These are phyloP conservation scores for Drosophila erecta DNA, from an alignment of 1,140 invertebrate species.

Conservation along the genomic window DNA sequence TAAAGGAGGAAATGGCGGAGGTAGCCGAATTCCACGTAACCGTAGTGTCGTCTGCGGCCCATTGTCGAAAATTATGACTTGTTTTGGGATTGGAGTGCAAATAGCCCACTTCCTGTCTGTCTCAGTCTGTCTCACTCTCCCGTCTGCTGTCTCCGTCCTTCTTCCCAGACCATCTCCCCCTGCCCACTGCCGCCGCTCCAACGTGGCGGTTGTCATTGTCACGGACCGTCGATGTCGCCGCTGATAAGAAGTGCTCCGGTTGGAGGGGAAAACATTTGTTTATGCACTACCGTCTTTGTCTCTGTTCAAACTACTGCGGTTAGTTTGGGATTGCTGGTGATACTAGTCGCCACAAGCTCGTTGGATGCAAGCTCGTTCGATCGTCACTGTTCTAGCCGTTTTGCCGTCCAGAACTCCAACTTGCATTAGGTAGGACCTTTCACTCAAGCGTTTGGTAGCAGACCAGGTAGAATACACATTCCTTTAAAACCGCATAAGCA, in stretches of 20 bases:
- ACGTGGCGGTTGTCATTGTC: constrained; percentile 61
- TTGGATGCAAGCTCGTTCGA: neutral
- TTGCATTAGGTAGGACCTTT: neutral
- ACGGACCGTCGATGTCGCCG: constrained; percentile 66
- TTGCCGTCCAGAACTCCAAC: too few species aligned
- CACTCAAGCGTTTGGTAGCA: too few species aligned
- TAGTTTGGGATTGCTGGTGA: neutral
- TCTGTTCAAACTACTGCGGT: constrained; percentile 7
- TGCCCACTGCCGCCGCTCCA: constrained; percentile 5
- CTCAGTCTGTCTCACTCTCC: neutral
- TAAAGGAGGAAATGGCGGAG: constrained; percentile 10
- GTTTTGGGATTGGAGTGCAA: constrained; percentile 75
- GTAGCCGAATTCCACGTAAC: constrained; percentile 68
- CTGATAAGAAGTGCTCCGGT: constrained; percentile 55
- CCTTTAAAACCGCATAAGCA: too few species aligned
- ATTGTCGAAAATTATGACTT: constrained; percentile 82
- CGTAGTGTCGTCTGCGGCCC: constrained; percentile 45
- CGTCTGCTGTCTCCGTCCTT: neutral
- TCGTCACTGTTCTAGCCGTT: neutral
- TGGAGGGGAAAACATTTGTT: constrained; percentile 24
- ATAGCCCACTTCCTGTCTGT: constrained; percentile 78
- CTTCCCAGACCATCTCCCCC: constrained; percentile 16
- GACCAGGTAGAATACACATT: too few species aligned
- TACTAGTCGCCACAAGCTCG: neutral
- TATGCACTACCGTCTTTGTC: constrained; percentile 38